Conservation (phyloP, 2,113 vertebrate genomes). For the Malurus melanocephalus region DNA sequence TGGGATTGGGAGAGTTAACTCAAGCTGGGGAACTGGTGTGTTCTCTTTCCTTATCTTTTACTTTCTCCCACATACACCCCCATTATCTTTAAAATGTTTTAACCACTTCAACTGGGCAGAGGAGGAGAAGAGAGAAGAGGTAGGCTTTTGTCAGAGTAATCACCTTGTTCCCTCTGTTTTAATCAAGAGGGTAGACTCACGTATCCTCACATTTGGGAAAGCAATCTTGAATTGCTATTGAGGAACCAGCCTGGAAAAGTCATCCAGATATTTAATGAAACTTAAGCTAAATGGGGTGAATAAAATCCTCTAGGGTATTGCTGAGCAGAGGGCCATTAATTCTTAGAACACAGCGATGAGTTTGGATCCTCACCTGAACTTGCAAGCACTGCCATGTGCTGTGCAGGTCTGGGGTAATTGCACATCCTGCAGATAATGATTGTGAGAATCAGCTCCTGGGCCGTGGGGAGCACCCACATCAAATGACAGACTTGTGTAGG, state of each 20-base stretch:
- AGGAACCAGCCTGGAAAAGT: not conserved
- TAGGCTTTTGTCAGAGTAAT: not conserved
- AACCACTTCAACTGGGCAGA: not conserved
- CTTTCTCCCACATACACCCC: slow-evolving; percentile 20
- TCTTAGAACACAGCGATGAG: not conserved
- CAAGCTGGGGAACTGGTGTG: not conserved
- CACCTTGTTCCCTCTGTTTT: not conserved
- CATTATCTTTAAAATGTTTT: not conserved
- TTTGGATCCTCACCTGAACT: not conserved
- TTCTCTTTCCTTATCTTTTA: not conserved
- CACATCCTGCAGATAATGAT: not conserved
- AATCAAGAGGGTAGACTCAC: not conserved
- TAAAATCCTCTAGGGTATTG: not conserved
- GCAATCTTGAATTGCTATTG: not conserved
- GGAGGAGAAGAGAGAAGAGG: not conserved
- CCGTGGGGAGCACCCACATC: not conserved
- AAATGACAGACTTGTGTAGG: not conserved
- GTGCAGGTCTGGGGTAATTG: not conserved
- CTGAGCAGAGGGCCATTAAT: not conserved
- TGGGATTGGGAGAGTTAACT: not conserved
- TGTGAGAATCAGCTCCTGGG: not conserved
- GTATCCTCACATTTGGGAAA: not conserved
- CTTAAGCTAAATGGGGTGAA: not conserved
- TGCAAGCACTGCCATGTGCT: not conserved
- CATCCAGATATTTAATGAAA: not conserved